phyloP scores from a whole-genome alignment of 2,113 vertebrate genomes.

The Ciconia stormi region DNA sequence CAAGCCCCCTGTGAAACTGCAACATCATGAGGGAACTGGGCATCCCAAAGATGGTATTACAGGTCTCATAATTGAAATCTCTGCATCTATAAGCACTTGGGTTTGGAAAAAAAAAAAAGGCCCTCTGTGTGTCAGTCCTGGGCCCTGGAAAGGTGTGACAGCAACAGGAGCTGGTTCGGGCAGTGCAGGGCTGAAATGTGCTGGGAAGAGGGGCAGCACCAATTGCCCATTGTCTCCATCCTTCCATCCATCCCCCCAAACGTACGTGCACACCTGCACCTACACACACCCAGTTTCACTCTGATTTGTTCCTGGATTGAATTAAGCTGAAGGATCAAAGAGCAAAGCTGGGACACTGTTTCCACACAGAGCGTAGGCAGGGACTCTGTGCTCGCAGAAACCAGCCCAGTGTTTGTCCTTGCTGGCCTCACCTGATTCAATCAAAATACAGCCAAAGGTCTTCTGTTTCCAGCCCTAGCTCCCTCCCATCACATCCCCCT shows the following conservation, averaged over 20 bases:
- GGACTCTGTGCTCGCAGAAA: neutral
- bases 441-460: conserved; percentile 3
- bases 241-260: neutral
- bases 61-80: neutral
- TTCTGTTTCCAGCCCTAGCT: neutral
- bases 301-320: conserved; percentile 6
- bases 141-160: neutral
- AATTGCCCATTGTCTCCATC: neutral
- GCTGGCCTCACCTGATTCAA: conserved; percentile 27
- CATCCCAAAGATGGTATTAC: neutral
- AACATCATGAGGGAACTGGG: neutral
- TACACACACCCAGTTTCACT: neutral
- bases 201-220: neutral
- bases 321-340: conserved; percentile 52
- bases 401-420: neutral
- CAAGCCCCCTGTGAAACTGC: neutral
- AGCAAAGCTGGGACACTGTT: neutral
- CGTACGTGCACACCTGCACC: neutral
- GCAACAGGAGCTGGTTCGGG: neutral
- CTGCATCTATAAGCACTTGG: neutral
- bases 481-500: neutral
- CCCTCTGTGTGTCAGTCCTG: neutral
- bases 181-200: neutral
- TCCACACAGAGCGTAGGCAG: neutral
- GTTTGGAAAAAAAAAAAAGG: neutral